Conservation (phyloP, 2,888 invertebrate genomes). For the Entomobrya multifasciata region DNA sequence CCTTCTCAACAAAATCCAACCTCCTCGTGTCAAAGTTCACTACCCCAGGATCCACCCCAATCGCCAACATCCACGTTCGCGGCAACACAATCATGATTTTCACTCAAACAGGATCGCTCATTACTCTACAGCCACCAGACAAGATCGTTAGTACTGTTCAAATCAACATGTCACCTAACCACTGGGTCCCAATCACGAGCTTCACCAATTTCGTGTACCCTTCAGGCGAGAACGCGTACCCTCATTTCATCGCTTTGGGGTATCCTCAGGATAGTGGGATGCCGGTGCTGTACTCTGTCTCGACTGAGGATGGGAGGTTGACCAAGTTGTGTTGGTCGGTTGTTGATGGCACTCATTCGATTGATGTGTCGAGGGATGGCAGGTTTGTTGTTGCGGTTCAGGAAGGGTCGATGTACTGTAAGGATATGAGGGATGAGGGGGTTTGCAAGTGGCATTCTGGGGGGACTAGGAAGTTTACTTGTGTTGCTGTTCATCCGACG, state of each 20-base stretch:
- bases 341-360: constrained; percentile 63
- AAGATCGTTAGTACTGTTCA: constrained; percentile 81
- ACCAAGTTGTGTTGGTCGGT: constrained; percentile 70
- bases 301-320: neutral
- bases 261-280: constrained; percentile 54
- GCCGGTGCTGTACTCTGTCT: constrained; percentile 60
- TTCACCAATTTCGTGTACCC: constrained; percentile 63
- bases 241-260: constrained; percentile 53
- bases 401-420: constrained; percentile 67
- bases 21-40: constrained; percentile 84
- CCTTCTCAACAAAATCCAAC: constrained; percentile 84
- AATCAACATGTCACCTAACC: constrained; percentile 33
- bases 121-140: constrained; percentile 84
- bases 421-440: constrained; percentile 54
- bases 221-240: neutral
- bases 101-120: constrained; percentile 83
- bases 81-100: constrained; percentile 83
- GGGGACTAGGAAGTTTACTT: constrained; percentile 83
- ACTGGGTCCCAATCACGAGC: constrained; percentile 69
- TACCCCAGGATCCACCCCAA: constrained; percentile 83
- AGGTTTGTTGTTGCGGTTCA: constrained; percentile 76
- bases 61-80: constrained; percentile 83
- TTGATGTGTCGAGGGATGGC: constrained; percentile 65
- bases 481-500: constrained; percentile 86
- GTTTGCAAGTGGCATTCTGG: constrained; percentile 69